Conservation (phyloP, 1,140 invertebrate species). For the Pemphigus obesinymphae region DNA sequence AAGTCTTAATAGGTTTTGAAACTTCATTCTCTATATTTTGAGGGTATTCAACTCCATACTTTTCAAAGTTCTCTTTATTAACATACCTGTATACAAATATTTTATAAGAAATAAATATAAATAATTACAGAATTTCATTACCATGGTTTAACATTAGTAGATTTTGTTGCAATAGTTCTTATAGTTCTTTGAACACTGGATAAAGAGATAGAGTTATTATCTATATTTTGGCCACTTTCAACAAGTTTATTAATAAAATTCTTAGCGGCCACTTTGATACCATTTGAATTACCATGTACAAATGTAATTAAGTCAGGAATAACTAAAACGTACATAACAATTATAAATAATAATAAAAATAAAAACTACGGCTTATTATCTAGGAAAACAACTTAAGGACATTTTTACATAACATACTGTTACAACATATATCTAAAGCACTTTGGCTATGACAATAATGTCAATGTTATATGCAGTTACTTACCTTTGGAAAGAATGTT, state of each 20-base stretch:
- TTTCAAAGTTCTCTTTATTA: background rate
- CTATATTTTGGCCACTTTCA: background rate
- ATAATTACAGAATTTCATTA: background rate
- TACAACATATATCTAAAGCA: too few species aligned
- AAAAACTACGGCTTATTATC: too few species aligned
- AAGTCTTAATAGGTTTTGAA: background rate
- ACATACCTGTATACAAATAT: background rate
- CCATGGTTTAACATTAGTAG: background rate
- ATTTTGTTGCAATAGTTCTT: slow-evolving; percentile 26
- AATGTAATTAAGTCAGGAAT: slow-evolving; percentile 31
- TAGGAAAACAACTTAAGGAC: too few species aligned
- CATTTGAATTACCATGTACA: background rate
- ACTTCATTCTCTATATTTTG: background rate
- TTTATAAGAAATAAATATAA: background rate
- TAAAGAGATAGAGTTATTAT: background rate
- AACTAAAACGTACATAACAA: slow-evolving; percentile 4
- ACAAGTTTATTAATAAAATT: slow-evolving; percentile 1
- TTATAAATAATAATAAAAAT: too few species aligned
- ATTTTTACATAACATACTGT: too few species aligned
- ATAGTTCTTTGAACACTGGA: background rate
- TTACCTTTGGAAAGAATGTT: too few species aligned
- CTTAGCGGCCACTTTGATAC: background rate
- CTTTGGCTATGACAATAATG: too few species aligned
- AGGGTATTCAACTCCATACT: slow-evolving; percentile 22
- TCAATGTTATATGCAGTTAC: too few species aligned